Base-by-base conservation (phyloP, 1,140 invertebrate species). In the Neocloeon triangulifer region DNA sequence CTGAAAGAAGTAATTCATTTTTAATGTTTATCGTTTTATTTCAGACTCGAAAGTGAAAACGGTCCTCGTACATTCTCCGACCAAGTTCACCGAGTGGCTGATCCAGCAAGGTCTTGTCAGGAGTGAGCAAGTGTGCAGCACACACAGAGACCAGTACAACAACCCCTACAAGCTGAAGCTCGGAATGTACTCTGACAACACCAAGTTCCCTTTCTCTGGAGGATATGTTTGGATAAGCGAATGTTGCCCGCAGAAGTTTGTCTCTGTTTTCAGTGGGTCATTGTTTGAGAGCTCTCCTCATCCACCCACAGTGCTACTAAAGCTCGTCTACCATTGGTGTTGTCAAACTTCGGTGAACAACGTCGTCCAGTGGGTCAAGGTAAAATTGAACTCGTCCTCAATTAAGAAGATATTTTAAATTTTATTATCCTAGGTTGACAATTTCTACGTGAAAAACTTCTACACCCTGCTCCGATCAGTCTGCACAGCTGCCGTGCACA, bases 201-300 rank as follows among this genome's bases (percentile, higher is more conserved):
- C 69, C 2, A 80, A 79, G 39, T 81, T 82, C 47, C 77, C 77
- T 29, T 29, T 10, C 48, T 80, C 76, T 1, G 80, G 77, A 9
- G 80, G 80, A 12, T 86, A 85, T 44, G 79, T 88, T 2, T 86
- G 80, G 80, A 79, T 85, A 38, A 73, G 71, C 2, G 71, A 74
- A 29, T 85, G 79, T 47, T 84, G 80, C 46, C 71, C 75, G 0
- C 71, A 73, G 15, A 65, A 69, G 30, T 82, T 76, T 42, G 68
- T 84, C 1, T 85, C 81, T 0, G 76, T 86, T 0, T 88, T 81
- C 46, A 70, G 64, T 37, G 76, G 77, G 14, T 88, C 81, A 0
- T 66, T 88, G 21, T 88, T 86, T 42, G 78, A 85, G 51, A 71
- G 71, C 3, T 70, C 76, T 5, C 69, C 73, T 2, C 73, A 84